Conservation (phyloP, 2,797 vertebrate genomes). For the Poecilia gillii region DNA sequence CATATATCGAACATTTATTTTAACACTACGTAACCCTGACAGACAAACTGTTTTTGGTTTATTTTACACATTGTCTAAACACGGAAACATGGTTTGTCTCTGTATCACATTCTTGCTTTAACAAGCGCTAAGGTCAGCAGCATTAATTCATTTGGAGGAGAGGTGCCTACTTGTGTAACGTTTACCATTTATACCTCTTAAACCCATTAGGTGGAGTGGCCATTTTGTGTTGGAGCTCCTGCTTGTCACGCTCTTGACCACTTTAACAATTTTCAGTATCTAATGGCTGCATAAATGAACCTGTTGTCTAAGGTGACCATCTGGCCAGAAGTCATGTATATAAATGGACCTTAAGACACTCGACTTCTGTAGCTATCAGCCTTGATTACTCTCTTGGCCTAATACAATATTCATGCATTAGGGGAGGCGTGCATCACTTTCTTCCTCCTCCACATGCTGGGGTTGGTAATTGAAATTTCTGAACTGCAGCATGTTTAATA, state of each 20-base stretch:
- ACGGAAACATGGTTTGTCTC: constrained; percentile 41
- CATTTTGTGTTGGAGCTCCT: constrained; percentile 54
- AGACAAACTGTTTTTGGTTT: constrained; percentile 36
- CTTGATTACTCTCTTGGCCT: constrained; percentile 75
- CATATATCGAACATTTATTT: constrained; percentile 64
- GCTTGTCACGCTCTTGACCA: constrained; percentile 56
- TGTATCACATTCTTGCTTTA: constrained; percentile 45
- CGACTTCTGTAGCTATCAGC: constrained; percentile 73
- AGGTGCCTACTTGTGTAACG: constrained; percentile 30
- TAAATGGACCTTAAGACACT: constrained; percentile 76
- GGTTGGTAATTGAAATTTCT: constrained; percentile 84
- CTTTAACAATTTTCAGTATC: constrained; percentile 59
- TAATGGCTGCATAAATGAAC: constrained; percentile 74
- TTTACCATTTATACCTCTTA: constrained; percentile 51
- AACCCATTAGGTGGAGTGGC: constrained; percentile 60
- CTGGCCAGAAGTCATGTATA: constrained; percentile 77
- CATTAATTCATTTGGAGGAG: constrained; percentile 53
- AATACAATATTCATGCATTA: constrained; percentile 82
- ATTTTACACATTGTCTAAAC: constrained; percentile 35
- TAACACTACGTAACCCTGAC: constrained; percentile 29
- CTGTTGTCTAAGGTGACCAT: constrained; percentile 75
- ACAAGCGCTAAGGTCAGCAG: constrained; percentile 55
- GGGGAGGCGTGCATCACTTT: constrained; percentile 69
- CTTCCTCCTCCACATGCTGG: constrained; percentile 67
- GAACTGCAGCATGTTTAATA: constrained; percentile 85